A percentile compares a stretch with the other conserved stretches of the same genome.
Conservation (phyloP, 2,113 vertebrate genomes). For the Labeo catla region DNA sequence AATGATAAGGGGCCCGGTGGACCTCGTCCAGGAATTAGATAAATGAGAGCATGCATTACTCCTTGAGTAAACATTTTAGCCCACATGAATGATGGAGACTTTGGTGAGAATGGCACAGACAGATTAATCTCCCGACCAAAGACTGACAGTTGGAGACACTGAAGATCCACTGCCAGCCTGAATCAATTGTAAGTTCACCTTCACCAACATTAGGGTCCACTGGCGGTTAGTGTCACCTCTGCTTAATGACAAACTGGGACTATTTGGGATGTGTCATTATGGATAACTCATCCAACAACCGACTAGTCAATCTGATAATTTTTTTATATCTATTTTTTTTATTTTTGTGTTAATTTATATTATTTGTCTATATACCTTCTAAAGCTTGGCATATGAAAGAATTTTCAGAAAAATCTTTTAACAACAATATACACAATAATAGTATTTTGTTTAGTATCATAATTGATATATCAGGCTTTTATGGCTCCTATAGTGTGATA, state of each 20-base stretch:
- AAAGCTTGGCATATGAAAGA: too few species aligned
- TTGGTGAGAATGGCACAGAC: constrained; percentile 48
- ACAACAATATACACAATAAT: too few species aligned
- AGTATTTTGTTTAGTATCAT: not conserved
- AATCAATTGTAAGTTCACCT: constrained; percentile 14
- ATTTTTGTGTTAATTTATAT: not conserved
- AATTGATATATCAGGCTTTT: too few species aligned
- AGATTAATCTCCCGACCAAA: constrained; percentile 45
- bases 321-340: not conserved
- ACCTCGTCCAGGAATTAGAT: constrained; percentile 57
- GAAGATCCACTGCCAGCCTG: not conserved
- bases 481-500: too few species aligned
- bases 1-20: constrained; percentile 63
- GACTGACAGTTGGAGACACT: constrained; percentile 9
- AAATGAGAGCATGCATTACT: constrained; percentile 68
- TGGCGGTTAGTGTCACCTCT: constrained; percentile 49
- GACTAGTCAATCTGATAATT: not conserved
- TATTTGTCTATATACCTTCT: not conserved
- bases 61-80: constrained; percentile 72
- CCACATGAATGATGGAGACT: constrained; percentile 50
- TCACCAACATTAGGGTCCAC: not conserved
- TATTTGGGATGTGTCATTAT: not conserved
- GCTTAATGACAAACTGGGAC: constrained; percentile 35
- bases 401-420: too few species aligned
- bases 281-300: not conserved